Base-by-base conservation (phyloP, 92 coral and sea anemone genomes). In the Isaurus tuberculatus region DNA sequence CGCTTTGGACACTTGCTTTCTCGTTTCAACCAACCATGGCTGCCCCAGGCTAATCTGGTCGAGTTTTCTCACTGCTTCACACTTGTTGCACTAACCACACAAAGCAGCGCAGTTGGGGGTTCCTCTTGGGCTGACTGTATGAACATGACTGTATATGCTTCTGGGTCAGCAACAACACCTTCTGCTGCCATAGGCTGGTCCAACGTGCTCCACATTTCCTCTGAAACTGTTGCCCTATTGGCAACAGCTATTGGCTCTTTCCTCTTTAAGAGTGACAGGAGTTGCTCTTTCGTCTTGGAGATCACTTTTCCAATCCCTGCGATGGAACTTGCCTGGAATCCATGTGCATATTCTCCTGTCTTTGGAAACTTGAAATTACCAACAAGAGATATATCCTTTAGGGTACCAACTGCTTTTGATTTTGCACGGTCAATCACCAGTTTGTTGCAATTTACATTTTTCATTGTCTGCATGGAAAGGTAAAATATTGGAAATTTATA, bases 371-470 rank as follows among this genome's bases (percentile, higher is more conserved):
- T 80, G 57, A 83, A 83, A n/a, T 20, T 83, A 11, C 87, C 81
- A 60, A 51, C 73, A 27, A 60, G 71, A 25, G 61, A 70, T 1
- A 83, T 83, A 46, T 83, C 87, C 15, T 72, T 75, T 11, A 72
- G 79, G 8, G 79, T 84, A 17, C 88, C 70, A 58, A 44, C 65
- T 46, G 79, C 55, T 28, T 73, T 63, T 28, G 90, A 79, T 69
- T 73, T 82, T 19, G 79, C 30, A 4, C 84, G 74, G 66, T 87
- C 91, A 48, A 73, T 87, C 36, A 83, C 20, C 30, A 87, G 86
- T 67, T 83, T 87, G 14, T 43, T 65, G 58, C 91, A 87, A 28
- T 71, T 87, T 46, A 87, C 91, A 75, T 65, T 72, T 36, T 72
- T 73, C 90, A 87, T 87, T 23, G 75, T 65, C 87, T 87, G 87